phyloP scores from a whole-genome alignment of 1,140 invertebrate species.

The Pachyrhynchus sulphureomaculatus region DNA sequence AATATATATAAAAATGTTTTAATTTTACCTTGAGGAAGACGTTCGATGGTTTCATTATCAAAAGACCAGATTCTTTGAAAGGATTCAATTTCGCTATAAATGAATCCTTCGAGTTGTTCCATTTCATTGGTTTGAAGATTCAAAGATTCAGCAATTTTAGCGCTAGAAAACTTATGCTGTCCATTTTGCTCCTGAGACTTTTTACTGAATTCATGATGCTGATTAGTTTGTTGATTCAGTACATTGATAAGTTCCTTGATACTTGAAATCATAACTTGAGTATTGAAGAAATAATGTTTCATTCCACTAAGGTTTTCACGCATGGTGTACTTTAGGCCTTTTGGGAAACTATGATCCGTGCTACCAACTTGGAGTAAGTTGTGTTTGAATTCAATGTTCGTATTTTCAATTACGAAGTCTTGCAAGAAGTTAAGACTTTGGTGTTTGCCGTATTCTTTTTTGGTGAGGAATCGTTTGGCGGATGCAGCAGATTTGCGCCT shows the following conservation, averaged over 20 bases:
- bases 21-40: slow-evolving; percentile 22
- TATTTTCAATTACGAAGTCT: slow-evolving; percentile 50
- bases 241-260: slow-evolving; percentile 53
- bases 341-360: slow-evolving; percentile 57
- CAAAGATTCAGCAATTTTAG: slow-evolving; percentile 59
- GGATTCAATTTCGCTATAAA: slow-evolving; percentile 43
- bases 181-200: slow-evolving; percentile 27
- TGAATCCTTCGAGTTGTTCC: slow-evolving; percentile 59
- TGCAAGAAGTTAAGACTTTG: slow-evolving; percentile 54
- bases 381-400: slow-evolving; percentile 52
- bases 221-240: slow-evolving; percentile 38
- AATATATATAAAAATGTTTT: too few relatives aligned
- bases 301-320: slow-evolving; percentile 51
- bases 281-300: slow-evolving; percentile 26
- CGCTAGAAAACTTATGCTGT: slow-evolving; percentile 47
- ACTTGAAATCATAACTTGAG: slow-evolving; percentile 54
- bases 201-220: too few relatives aligned
- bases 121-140: slow-evolving; percentile 56
- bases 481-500: slow-evolving; percentile 58
- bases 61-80: slow-evolving; percentile 49
- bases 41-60: slow-evolving; percentile 57
- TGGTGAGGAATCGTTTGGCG: slow-evolving; percentile 57
- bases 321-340: slow-evolving; percentile 49
- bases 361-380: slow-evolving; percentile 56
- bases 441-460: slow-evolving; percentile 55